These are phyloP conservation scores for Phytoseiulus persimilis DNA, from an alignment of 2,888 invertebrate species.

Conservation along the genomic window DNA sequence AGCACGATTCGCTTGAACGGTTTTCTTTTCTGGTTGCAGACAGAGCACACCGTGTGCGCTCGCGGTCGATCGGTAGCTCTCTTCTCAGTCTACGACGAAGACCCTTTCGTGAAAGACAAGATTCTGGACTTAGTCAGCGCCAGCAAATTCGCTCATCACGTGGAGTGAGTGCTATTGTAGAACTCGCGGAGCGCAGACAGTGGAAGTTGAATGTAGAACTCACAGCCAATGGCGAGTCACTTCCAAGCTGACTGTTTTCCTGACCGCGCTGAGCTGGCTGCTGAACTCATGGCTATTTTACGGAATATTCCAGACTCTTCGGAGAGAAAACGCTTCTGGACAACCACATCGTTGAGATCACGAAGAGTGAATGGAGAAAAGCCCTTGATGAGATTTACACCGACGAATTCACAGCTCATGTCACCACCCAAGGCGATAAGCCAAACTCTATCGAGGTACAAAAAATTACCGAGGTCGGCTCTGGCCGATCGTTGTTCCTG, in stretches of 20 bases:
- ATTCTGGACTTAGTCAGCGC: slow-evolving; percentile 40
- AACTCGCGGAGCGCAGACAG: background rate
- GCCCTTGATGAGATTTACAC: background rate
- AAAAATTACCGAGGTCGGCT: too few species aligned
- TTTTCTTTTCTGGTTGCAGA: background rate
- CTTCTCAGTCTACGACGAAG: slow-evolving; percentile 44
- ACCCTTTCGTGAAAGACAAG: slow-evolving; percentile 45
- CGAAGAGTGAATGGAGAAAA: background rate
- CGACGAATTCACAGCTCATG: background rate
- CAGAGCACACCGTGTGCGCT: background rate
- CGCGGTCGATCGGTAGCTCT: slow-evolving; percentile 43
- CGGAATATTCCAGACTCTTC: background rate
- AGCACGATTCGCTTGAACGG: too few species aligned
- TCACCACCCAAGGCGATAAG: slow-evolving; percentile 7
- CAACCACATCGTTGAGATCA: background rate
- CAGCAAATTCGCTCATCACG: background rate
- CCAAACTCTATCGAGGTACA: slow-evolving; percentile 16
- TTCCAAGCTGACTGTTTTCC: too few species aligned
- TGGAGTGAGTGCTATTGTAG: background rate
- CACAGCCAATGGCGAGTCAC: too few species aligned
- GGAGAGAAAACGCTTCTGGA: background rate
- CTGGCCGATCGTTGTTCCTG: too few species aligned
- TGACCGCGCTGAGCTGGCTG: background rate
- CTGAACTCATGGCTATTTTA: background rate
- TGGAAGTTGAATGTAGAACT: too few species aligned